A percentile compares a stretch with the other conserved stretches of the same genome.
phyloP scores from a whole-genome alignment of 1,140 invertebrate species.

The Drosophila ficusphila region DNA sequence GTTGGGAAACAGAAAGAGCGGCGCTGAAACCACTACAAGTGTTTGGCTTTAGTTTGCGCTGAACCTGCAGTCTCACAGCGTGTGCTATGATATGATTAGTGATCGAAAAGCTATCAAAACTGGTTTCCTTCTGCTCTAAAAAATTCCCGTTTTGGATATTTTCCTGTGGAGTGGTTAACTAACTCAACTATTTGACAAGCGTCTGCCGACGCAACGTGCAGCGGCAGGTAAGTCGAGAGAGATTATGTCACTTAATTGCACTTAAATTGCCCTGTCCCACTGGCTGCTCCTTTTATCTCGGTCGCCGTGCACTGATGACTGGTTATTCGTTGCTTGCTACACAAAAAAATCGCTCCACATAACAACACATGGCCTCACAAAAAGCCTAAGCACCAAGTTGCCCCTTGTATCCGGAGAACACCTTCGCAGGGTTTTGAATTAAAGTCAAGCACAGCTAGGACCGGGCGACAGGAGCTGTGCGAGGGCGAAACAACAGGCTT shows the following conservation, averaged over 20 bases:
- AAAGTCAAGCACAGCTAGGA: constrained; percentile 31
- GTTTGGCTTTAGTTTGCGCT: constrained; percentile 14
- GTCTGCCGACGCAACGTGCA: constrained; percentile 25
- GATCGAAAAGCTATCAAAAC: constrained; percentile 38
- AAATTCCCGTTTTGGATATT: constrained; percentile 28
- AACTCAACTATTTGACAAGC: constrained; percentile 43
- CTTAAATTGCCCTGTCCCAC: constrained; percentile 26
- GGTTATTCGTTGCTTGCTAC: too few relatives aligned
- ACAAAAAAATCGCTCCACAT: background rate
- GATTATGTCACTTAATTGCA: constrained; percentile 53
- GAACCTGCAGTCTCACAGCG: constrained; percentile 1
- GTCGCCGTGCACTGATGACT: background rate
- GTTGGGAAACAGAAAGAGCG: constrained; percentile 46
- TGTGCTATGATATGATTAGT: constrained; percentile 8
- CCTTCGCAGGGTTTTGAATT: constrained; percentile 4
- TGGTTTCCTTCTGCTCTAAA: constrained; percentile 23
- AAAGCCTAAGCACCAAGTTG: too few relatives aligned
- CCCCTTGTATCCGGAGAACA: background rate
- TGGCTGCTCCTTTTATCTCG: background rate
- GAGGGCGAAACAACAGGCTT: constrained; percentile 19
- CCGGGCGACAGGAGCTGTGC: background rate
- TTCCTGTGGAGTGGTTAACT: constrained; percentile 15
- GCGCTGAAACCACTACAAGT: constrained; percentile 8
- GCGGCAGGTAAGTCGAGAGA: constrained; percentile 19
- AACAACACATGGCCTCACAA: too few relatives aligned